A percentile compares a stretch with the other conserved stretches of the same genome.
phyloP scores from a whole-genome alignment of 35 echinoderm and acorn worm genomes.

The Stichopus chloronotus region DNA sequence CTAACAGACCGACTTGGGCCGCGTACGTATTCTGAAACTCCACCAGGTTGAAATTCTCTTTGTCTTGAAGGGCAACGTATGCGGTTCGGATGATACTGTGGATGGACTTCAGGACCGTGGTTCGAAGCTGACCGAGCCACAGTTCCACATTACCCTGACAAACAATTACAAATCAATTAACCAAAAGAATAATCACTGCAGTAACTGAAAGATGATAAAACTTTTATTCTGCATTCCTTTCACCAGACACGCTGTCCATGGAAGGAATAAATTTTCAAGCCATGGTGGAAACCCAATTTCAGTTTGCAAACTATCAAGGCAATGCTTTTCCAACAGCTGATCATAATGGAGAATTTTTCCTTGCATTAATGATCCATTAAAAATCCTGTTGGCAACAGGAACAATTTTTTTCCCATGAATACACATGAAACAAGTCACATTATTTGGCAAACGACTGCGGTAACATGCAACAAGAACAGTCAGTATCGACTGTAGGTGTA shows the following conservation, averaged over 20 bases:
- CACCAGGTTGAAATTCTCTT: conserved; percentile 96
- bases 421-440: too few relatives aligned
- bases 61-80: conserved; percentile 78
- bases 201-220: background rate
- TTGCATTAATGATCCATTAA: too few relatives aligned
- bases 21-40: conserved; percentile 95
- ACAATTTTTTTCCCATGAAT: too few relatives aligned
- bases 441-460: too few relatives aligned
- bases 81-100: conserved; percentile 91
- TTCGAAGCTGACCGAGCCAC: conserved; percentile 87
- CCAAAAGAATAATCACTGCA: background rate
- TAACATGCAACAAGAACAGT: too few relatives aligned
- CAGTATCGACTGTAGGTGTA: too few relatives aligned
- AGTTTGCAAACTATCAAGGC: too few relatives aligned
- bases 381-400: too few relatives aligned
- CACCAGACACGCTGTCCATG: background rate
- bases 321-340: too few relatives aligned
- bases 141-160: conserved; percentile 95
- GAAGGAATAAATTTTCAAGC: background rate
- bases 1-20: conserved; percentile 90
- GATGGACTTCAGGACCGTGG: conserved; percentile 74
- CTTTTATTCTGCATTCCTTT: background rate
- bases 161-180: background rate
- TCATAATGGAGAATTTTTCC: too few relatives aligned
- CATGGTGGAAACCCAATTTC: too few relatives aligned